Percentiles rank a stretch among this genome's conserved stretches.
Conservation (phyloP, 2,113 vertebrate species). For the Lepisosteus oculatus region DNA sequence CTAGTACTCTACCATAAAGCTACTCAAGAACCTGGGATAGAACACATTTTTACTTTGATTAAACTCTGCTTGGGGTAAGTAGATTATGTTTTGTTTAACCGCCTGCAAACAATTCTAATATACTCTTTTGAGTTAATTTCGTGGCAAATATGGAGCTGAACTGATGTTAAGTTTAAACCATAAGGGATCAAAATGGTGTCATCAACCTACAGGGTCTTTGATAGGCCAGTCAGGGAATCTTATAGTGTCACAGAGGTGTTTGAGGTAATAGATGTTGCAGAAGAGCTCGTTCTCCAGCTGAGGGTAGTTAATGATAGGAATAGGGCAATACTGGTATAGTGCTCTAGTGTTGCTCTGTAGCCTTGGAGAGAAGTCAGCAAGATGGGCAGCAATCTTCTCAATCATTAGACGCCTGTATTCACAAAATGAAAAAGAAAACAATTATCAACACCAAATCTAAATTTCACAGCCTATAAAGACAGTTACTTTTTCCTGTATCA, state of each 20-base stretch:
- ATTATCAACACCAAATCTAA: not conserved
- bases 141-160: too few species aligned
- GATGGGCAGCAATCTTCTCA: slow-evolving; percentile 95
- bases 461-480: too few species aligned
- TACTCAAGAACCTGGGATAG: too few species aligned
- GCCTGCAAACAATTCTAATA: too few species aligned
- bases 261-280: slow-evolving; percentile 99
- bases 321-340: slow-evolving; percentile 96
- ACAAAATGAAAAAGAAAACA: slow-evolving; percentile 23
- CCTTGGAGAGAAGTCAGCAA: slow-evolving; percentile 94
- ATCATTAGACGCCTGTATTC: slow-evolving; percentile 88
- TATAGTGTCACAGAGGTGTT: slow-evolving; percentile 88
- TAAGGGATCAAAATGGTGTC: too few species aligned
- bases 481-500: too few species aligned
- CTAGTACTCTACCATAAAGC: too few species aligned
- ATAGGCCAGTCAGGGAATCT: slow-evolving; percentile 96
- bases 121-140: too few species aligned
- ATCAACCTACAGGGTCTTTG: slow-evolving; percentile 83
- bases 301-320: slow-evolving; percentile 91
- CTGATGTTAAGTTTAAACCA: too few species aligned
- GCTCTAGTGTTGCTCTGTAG: slow-evolving; percentile 97
- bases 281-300: slow-evolving; percentile 95
- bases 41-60: too few species aligned
- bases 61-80: too few species aligned
- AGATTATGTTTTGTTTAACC: too few species aligned